phyloP scores from a whole-genome alignment of 2,113 vertebrate species.

The Cochlearius cochlearius region DNA sequence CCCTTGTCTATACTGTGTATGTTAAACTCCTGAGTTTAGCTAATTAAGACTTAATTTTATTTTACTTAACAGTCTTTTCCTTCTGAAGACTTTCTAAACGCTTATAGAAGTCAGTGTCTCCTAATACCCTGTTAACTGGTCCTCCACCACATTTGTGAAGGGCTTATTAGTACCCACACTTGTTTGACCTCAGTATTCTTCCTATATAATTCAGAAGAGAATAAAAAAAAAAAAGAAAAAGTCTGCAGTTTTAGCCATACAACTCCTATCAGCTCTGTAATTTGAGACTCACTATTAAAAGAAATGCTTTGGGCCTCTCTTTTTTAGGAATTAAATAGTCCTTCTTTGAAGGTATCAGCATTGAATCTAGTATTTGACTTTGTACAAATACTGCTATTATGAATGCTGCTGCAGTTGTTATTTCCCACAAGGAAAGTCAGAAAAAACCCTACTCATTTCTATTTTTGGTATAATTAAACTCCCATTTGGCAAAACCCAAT shows the following conservation, averaged over 20 bases:
- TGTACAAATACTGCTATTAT: background rate
- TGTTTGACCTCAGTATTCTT: background rate
- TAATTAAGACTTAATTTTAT: background rate
- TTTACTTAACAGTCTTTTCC: background rate
- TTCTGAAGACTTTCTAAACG: background rate
- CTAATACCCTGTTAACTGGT: background rate
- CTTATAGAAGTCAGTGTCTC: background rate
- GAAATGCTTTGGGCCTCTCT: background rate
- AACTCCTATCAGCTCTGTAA: background rate
- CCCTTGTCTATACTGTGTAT: background rate
- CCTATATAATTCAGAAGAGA: background rate
- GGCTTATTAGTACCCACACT: background rate
- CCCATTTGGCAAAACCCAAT: background rate
- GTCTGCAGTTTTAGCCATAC: background rate
- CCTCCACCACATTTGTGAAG: background rate
- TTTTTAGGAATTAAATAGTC: background rate
- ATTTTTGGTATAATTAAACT: background rate
- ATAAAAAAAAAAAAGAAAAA: background rate
- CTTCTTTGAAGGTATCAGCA: background rate
- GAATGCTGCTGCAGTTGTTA: background rate
- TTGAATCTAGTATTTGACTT: background rate
- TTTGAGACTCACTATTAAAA: background rate
- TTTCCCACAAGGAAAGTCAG: background rate
- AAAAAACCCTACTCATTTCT: background rate
- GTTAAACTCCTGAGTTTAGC: background rate